Base-by-base conservation (phyloP, 2,888 invertebrate species). In the Dasysyrphus tricinctus region DNA sequence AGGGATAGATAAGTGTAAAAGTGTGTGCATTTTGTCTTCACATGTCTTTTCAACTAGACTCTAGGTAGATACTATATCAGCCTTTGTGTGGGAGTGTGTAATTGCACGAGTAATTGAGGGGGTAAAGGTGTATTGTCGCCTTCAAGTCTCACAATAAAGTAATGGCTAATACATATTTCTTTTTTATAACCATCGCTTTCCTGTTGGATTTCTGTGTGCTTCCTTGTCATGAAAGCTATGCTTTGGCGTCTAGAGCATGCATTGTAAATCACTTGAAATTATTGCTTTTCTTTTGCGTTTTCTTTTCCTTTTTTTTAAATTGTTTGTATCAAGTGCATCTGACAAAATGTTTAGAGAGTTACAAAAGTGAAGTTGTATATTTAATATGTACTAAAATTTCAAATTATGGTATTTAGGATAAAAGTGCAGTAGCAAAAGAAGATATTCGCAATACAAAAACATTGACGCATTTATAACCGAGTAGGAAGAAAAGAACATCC, bases 111-210 rank as follows among this genome's bases (percentile, higher is more conserved):
- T 72, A 54, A 81, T 78, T 88, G 88, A 79, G 79, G 88, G 72
- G 80, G 87, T 84, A 79, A 88, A 88, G 87, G 88, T 85, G 79
- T 91, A 89, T 90, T 91, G 91, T 90, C 92, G 92, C 92, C 92
- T 89, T 89, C 79, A 88, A 91, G 92, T 92, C 92, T 92, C 90
- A 89, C 90, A 89, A 90, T 90, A 90, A 89, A 91, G 89, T 91
- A 91, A 91, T 91, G 91, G 90, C 90, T 91, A 91, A 92, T 32
- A 32, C 32, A 32, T 92, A 92, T 91, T 91, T 92, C 91, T 92
- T 90, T 90, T 92, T 92, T 91, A 91, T 91, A 91, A 91, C 91
- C 89, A 83, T 86, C 88, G 87, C 88, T 89, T 89, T 90, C 89
- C 89, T 88, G 88, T 88, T 89, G 61, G 69, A 79, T 82, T 24